Percentiles rank a stretch among this genome's conserved stretches.
These are phyloP conservation scores for Ceratina calcarata DNA, from an alignment of 1,140 invertebrate species.

Conservation along the genomic window DNA sequence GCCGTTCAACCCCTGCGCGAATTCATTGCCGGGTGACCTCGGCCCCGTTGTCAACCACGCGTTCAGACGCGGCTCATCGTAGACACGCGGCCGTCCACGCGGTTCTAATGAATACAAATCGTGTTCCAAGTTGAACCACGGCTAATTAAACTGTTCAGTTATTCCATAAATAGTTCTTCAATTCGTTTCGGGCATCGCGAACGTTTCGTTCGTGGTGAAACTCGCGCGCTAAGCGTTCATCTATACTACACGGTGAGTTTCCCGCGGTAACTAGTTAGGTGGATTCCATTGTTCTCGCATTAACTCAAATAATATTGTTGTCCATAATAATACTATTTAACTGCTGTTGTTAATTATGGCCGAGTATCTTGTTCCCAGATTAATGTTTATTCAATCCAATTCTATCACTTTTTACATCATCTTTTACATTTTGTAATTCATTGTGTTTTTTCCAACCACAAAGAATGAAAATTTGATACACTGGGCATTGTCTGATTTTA, in stretches of 20 bases:
- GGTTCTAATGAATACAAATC: conserved; percentile 56
- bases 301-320: conserved; percentile 22
- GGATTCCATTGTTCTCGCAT: background rate
- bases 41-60: conserved; percentile 32
- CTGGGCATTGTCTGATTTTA: too few relatives aligned
- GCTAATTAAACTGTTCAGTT: conserved; percentile 42
- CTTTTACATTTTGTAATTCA: too few relatives aligned
- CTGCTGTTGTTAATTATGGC: background rate
- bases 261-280: background rate
- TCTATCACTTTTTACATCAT: background rate
- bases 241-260: background rate
- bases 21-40: conserved; percentile 58
- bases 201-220: conserved; percentile 6
- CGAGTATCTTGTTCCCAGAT: background rate
- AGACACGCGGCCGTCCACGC: conserved; percentile 13
- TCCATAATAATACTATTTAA: conserved; percentile 22
- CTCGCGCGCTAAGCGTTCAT: too few relatives aligned
- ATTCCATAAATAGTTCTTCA: conserved; percentile 38
- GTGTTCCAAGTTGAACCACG: conserved; percentile 21
- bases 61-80: conserved; percentile 5
- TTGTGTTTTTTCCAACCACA: too few relatives aligned
- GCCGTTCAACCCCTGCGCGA: conserved; percentile 25
- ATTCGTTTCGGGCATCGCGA: conserved; percentile 16
- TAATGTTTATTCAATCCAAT: background rate
- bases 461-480: too few relatives aligned